A percentile compares a stretch with the other conserved stretches of the same genome.
phyloP scores from a whole-genome alignment of 1,140 invertebrate species.

The Diuraphis noxia region DNA sequence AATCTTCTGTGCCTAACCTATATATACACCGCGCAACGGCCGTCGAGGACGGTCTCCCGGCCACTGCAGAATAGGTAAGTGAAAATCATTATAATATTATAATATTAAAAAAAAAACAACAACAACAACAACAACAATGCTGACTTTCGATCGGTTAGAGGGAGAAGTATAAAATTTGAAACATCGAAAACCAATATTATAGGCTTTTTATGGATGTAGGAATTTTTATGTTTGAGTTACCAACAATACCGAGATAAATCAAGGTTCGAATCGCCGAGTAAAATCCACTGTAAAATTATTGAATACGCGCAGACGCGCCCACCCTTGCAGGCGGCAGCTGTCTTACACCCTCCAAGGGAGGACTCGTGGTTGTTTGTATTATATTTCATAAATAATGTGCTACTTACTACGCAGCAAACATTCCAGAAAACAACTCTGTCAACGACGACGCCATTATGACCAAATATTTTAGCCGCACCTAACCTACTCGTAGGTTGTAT shows the following conservation, averaged over 20 bases:
- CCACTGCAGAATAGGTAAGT: neutral
- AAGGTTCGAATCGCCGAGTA: neutral
- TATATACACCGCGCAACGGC: neutral
- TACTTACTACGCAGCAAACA: neutral
- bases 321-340: neutral
- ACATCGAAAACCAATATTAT: neutral
- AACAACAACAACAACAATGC: neutral
- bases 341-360: neutral
- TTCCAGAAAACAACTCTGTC: neutral
- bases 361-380: neutral
- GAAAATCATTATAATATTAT: neutral
- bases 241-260: neutral
- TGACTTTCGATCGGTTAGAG: neutral
- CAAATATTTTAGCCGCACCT: neutral
- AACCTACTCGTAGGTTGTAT: neutral
- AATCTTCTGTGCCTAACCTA: neutral
- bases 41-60: neutral
- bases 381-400: neutral
- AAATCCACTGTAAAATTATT: neutral
- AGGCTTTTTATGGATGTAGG: neutral
- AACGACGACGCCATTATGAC: neutral
- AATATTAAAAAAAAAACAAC: no score
- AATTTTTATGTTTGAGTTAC: neutral
- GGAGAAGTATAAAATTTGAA: neutral
- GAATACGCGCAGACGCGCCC: neutral